Conservation (phyloP, 2,888 invertebrate genomes). For the Blera fallax region DNA sequence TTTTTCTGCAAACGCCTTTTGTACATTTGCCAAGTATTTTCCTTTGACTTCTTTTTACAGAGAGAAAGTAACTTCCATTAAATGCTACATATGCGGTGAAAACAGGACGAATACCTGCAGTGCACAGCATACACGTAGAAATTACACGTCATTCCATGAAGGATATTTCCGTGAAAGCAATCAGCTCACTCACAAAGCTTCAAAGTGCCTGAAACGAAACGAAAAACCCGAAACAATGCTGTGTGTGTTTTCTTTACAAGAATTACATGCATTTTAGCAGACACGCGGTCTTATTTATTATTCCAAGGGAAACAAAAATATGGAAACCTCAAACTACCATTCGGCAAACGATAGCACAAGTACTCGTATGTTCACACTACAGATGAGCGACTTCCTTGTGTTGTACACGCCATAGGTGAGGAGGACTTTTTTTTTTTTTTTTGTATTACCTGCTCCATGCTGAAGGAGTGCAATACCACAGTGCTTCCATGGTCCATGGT, state of each 20-base stretch:
- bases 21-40: slow-evolving; percentile 24
- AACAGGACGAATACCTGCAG: not conserved
- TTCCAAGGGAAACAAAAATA: slow-evolving; percentile 43
- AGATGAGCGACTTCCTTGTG: slow-evolving; percentile 60
- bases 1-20: slow-evolving; percentile 32
- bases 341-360: slow-evolving; percentile 44
- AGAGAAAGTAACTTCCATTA: slow-evolving; percentile 40
- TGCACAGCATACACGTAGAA: not conserved
- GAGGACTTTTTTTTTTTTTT: slow-evolving; percentile 33
- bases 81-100: slow-evolving; percentile 4
- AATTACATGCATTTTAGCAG: slow-evolving; percentile 49
- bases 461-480: slow-evolving; percentile 7
- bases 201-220: slow-evolving; percentile 53
- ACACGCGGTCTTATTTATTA: slow-evolving; percentile 43
- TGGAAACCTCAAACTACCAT: slow-evolving; percentile 49
- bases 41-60: not conserved
- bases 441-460: not conserved
- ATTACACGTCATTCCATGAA: slow-evolving; percentile 33
- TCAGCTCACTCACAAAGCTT: slow-evolving; percentile 38
- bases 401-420: slow-evolving; percentile 33
- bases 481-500: slow-evolving; percentile 5
- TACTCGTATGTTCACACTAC: slow-evolving; percentile 40
- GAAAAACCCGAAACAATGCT: slow-evolving; percentile 53
- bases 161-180: slow-evolving; percentile 60
- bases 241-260: slow-evolving; percentile 24